A percentile compares a stretch with the other conserved stretches of the same genome.
These are phyloP conservation scores for Dolichoris vasculosae DNA, from an alignment of 1,140 invertebrate species.

Conservation along the genomic window DNA sequence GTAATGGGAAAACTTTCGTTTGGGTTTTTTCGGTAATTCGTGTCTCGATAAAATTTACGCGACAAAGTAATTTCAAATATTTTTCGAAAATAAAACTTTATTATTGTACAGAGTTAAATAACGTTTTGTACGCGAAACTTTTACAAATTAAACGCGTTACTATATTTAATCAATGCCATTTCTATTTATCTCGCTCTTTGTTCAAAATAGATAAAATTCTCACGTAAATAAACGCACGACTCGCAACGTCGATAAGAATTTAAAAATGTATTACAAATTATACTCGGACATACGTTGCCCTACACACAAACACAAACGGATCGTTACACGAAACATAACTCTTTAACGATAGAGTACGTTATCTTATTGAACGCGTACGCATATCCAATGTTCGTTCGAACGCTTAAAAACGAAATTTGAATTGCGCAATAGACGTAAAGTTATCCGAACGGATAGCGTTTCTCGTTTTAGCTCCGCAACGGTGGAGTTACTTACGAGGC, in stretches of 20 bases:
- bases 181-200: not conserved
- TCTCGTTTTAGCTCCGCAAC: not conserved
- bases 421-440: not conserved
- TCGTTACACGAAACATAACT: not conserved
- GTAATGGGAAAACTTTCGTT: not conserved
- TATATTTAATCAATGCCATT: slow-evolving; percentile 3
- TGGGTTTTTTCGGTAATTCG: not conserved
- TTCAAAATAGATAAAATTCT: not conserved
- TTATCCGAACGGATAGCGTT: not conserved
- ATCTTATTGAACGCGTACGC: not conserved
- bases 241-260: not conserved
- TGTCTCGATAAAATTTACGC: not conserved
- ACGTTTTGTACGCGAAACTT: too few relatives aligned
- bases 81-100: not conserved
- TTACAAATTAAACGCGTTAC: slow-evolving; percentile 29
- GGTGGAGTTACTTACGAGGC: not conserved
- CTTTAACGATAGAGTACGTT: not conserved
- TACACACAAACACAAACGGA: too few relatives aligned
- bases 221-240: not conserved
- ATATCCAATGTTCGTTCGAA: not conserved
- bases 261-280: slow-evolving; percentile 19
- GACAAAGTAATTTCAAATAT: not conserved
- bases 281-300: not conserved
- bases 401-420: not conserved
- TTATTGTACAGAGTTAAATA: too few relatives aligned